These are phyloP conservation scores for Lasioglossum calceatum DNA, from an alignment of 2,888 invertebrate species.

Conservation along the genomic window DNA sequence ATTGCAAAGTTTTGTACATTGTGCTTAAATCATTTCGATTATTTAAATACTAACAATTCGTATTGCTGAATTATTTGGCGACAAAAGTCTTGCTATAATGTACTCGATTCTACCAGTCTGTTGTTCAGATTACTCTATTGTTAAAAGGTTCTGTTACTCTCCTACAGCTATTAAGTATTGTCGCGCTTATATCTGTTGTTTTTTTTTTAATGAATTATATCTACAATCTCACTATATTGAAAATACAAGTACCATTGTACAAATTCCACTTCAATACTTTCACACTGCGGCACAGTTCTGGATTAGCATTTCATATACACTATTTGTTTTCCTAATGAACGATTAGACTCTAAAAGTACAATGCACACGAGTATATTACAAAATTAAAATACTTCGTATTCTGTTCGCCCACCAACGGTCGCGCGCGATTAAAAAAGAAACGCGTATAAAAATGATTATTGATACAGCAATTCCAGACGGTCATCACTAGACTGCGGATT, in stretches of 20 bases:
- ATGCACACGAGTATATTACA: slow-evolving; percentile 2
- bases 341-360: slow-evolving; percentile 24
- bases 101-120: slow-evolving; percentile 4
- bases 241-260: slow-evolving; percentile 19
- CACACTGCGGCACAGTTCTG: slow-evolving; percentile 13
- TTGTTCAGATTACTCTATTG: not conserved
- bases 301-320: slow-evolving; percentile 48
- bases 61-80: not conserved
- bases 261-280: not conserved
- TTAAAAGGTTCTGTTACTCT: slow-evolving; percentile 7
- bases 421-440: slow-evolving; percentile 24
- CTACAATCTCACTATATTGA: slow-evolving; percentile 35
- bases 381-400: slow-evolving; percentile 35
- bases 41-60: not conserved
- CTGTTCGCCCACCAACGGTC: not conserved
- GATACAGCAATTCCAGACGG: not conserved
- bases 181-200: not conserved
- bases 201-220: not conserved
- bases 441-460: not conserved
- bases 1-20: not conserved
- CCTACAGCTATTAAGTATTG: slow-evolving; percentile 18
- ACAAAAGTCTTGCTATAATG: not conserved
- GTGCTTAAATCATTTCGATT: not conserved
- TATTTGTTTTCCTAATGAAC: slow-evolving; percentile 25
- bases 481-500: not conserved